These are phyloP conservation scores for Streblospio benedicti DNA, from an alignment of 1,140 invertebrate genomes.

Conservation along the genomic window DNA sequence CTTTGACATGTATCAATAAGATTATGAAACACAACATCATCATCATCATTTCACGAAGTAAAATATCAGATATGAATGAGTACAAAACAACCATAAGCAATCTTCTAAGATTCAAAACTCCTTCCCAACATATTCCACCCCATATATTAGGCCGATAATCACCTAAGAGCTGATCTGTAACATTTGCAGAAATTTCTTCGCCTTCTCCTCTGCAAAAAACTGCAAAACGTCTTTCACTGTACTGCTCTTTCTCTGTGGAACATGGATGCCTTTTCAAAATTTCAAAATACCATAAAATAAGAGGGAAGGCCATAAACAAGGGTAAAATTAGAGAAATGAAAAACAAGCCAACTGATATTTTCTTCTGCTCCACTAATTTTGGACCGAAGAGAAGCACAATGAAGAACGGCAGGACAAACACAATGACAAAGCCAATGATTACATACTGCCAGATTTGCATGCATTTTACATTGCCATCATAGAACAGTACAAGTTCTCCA, in stretches of 20 bases:
- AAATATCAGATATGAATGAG: background rate
- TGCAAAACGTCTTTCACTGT: too few species aligned
- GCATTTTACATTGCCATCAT: slow-evolving; percentile 1
- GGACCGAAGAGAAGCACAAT: slow-evolving; percentile 1
- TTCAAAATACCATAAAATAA: background rate
- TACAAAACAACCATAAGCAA: background rate
- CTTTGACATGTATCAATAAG: background rate
- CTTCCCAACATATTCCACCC: slow-evolving; percentile 1
- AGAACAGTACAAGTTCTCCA: background rate
- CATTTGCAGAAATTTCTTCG: too few species aligned
- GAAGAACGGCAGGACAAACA: slow-evolving; percentile 4
- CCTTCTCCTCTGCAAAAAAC: too few species aligned
- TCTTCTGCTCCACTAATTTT: background rate
- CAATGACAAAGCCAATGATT: background rate
- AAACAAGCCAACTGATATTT: background rate
- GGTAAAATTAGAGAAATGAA: background rate
- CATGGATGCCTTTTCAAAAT: too few species aligned
- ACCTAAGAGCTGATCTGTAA: background rate
- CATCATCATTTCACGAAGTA: background rate
- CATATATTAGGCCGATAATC: background rate
- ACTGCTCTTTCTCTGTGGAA: too few species aligned
- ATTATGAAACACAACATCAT: background rate
- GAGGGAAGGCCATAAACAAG: background rate
- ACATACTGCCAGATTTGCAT: slow-evolving; percentile 1
- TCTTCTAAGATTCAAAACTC: background rate